These are phyloP conservation scores for Blastobasis adustella DNA, from an alignment of 2,888 invertebrate genomes.

Conservation along the genomic window DNA sequence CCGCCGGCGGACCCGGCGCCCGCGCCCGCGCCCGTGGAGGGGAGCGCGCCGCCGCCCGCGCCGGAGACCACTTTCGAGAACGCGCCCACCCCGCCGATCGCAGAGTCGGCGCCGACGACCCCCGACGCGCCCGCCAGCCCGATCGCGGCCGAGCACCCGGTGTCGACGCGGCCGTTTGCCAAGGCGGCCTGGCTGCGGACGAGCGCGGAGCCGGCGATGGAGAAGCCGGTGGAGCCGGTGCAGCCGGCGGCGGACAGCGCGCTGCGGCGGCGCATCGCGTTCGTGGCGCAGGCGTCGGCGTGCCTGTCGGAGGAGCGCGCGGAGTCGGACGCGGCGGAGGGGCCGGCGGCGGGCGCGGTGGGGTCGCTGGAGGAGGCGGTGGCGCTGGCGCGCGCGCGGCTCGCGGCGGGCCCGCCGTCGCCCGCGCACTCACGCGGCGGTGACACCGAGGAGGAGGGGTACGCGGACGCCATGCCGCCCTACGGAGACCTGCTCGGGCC, in stretches of 20 bases:
- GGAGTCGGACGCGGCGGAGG: slow-evolving; percentile 43
- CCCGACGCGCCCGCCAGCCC: slow-evolving; percentile 41
- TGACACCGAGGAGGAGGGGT: slow-evolving; percentile 63
- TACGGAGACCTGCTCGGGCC: slow-evolving; percentile 72
- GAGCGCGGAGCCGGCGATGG: slow-evolving; percentile 49
- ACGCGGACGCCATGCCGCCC: slow-evolving; percentile 65
- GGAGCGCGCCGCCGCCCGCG: slow-evolving; percentile 17
- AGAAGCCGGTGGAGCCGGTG: slow-evolving; percentile 46
- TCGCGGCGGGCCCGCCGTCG: slow-evolving; percentile 45
- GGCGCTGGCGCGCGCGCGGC: slow-evolving; percentile 65
- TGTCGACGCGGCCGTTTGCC: slow-evolving; percentile 70
- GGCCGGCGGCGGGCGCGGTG: slow-evolving; percentile 51
- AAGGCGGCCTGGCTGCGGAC: slow-evolving; percentile 70
- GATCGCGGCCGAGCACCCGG: slow-evolving; percentile 60
- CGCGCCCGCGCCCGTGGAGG: neutral
- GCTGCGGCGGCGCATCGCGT: slow-evolving; percentile 65
- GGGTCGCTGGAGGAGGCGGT: slow-evolving; percentile 72
- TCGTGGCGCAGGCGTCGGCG: slow-evolving; percentile 69
- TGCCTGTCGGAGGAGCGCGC: slow-evolving; percentile 66
- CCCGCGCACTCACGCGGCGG: slow-evolving; percentile 51
- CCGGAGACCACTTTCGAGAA: slow-evolving; percentile 7
- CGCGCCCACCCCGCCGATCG: slow-evolving; percentile 8
- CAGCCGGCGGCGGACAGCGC: slow-evolving; percentile 64
- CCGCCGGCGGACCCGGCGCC: slow-evolving; percentile 15
- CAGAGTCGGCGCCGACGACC: slow-evolving; percentile 6